phyloP scores from a whole-genome alignment of 2,888 invertebrate genomes.

The Scotopteryx bipunctaria region DNA sequence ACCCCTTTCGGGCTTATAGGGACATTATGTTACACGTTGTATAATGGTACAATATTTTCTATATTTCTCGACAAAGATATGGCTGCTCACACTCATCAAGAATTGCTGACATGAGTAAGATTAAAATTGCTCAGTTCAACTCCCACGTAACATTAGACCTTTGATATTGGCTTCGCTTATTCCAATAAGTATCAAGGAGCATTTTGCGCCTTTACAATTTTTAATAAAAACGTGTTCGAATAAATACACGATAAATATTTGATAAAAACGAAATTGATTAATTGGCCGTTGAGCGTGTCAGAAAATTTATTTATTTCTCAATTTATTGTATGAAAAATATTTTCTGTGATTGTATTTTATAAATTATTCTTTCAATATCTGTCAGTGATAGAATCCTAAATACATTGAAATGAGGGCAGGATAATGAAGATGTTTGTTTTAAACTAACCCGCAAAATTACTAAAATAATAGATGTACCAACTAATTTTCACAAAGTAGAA shows the following conservation, averaged over 20 bases:
- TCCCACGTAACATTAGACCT: background rate
- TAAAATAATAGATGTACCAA: background rate
- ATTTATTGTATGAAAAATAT: background rate
- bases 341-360: too few relatives aligned
- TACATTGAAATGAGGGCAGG: too few relatives aligned
- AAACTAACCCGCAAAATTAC: constrained; percentile 3
- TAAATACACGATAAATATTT: too few relatives aligned
- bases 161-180: background rate
- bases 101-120: background rate
- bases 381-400: too few relatives aligned
- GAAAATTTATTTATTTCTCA: background rate
- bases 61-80: too few relatives aligned
- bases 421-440: too few relatives aligned
- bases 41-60: too few relatives aligned
- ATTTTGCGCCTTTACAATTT: background rate
- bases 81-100: too few relatives aligned
- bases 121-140: background rate
- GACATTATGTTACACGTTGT: too few relatives aligned
- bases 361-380: too few relatives aligned
- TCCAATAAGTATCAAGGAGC: background rate
- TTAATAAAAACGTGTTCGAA: background rate
- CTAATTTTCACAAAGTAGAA: background rate
- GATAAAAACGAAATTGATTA: background rate
- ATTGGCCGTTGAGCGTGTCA: background rate
- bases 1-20: too few relatives aligned